Base-by-base conservation (phyloP, 2,797 vertebrate species). In the Erithacus rubecula region DNA sequence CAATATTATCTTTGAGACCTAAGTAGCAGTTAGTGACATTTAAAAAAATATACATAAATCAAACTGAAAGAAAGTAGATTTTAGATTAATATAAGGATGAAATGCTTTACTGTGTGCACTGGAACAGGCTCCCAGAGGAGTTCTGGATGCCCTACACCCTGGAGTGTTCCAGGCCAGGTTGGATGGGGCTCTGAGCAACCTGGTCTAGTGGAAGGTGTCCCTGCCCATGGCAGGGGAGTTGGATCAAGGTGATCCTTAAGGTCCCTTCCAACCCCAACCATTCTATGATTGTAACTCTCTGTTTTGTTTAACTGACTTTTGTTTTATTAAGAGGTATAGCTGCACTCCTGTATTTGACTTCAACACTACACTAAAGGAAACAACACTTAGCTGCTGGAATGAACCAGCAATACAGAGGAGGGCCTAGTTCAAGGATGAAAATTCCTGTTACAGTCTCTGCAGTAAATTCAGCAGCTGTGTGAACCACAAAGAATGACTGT, bases 141-240 rank as follows among this genome's bases (percentile, higher is more conserved):
- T 26, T 36, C 18, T 75, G 30, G 26, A n/a, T 55, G 26, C 9
- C 19, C 12, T 23, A n/a, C 9, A 36, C 4, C 55, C 23, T 32
- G 4, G 8, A 43, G 36, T 24, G 27, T 24, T 55, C 14, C 43
- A 63, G 43, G 16, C 23, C 27, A 43, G 19, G 19, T 3, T 55
- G 41, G 36, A 43, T 7, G 5, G 19, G 32, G 8, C 27, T 43
- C 36, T 34, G 36, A 76, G 32, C 19, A 68, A 49, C 9, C 20
- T 24, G 23, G 8, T 29, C 27, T 26, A 82, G 23, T 17, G 13
- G 41, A 75, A 55, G 22, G 5, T 43, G 24, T 12, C 41, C 11
- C 41, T n/a, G 36, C 12, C 5, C 16, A n/a, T 2, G 14, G 27
- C 32, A 49, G 36, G 1, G 2, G 6, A 5, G 1, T 12, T n/a